Percentiles rank a stretch among this genome's conserved stretches.
phyloP scores from a whole-genome alignment of 2,797 vertebrate species.

The Percopsis omiscomaycus region DNA sequence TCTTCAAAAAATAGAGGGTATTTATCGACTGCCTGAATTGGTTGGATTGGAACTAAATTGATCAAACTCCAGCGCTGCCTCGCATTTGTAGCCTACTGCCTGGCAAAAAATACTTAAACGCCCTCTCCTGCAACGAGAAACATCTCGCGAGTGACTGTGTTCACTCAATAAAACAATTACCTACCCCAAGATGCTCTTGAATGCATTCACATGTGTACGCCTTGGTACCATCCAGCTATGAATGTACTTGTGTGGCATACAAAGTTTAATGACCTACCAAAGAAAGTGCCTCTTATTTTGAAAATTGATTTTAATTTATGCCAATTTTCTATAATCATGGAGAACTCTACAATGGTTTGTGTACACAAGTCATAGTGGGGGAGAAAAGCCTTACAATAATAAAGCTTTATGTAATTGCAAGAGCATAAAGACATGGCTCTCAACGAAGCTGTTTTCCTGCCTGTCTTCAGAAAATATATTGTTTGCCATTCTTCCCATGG shows the following conservation, averaged over 20 bases:
- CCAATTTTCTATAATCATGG: slow-evolving; percentile 19
- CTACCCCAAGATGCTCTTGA: neutral
- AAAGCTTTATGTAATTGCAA: neutral
- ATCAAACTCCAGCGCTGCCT: neutral
- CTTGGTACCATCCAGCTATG: neutral
- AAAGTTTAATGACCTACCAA: neutral
- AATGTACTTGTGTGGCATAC: neutral
- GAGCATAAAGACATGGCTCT: neutral
- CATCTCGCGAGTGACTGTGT: neutral
- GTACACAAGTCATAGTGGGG: neutral
- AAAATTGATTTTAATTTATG: slow-evolving; percentile 22
- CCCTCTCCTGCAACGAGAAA: neutral
- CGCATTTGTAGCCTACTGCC: neutral
- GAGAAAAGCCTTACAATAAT: neutral
- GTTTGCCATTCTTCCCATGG: no score
- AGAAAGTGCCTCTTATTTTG: slow-evolving; percentile 13
- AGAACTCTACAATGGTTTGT: neutral
- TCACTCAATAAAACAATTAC: neutral
- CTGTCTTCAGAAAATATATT: no score
- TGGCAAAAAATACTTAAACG: neutral
- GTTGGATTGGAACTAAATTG: neutral
- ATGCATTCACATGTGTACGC: neutral
- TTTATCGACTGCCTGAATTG: neutral
- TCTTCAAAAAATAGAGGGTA: neutral
- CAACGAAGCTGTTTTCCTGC: neutral